Conservation (phyloP, 1,140 invertebrate species). For the Bicyclus anynana region DNA sequence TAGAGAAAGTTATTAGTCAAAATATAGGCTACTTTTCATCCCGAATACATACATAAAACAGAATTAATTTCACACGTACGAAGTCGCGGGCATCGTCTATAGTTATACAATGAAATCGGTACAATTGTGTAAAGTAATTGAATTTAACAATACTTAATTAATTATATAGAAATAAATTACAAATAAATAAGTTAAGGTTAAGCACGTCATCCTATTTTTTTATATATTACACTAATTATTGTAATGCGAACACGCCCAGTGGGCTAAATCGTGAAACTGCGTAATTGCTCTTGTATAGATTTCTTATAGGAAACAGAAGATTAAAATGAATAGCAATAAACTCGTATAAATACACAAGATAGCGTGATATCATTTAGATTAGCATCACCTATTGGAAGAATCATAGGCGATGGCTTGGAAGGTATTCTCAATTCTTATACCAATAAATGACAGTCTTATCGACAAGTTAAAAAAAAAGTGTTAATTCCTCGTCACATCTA, state of each 20-base stretch:
- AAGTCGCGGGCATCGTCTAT: too few relatives aligned
- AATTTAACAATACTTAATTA: not conserved
- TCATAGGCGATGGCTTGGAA: constrained; percentile 46
- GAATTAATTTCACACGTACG: too few relatives aligned
- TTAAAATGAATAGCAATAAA: constrained; percentile 37
- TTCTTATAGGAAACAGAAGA: constrained; percentile 40
- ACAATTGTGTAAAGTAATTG: too few relatives aligned
- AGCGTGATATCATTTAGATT: constrained; percentile 33
- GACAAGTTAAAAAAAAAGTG: too few relatives aligned
- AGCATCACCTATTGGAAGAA: constrained; percentile 23
- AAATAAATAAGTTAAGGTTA: constrained; percentile 9
- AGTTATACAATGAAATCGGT: too few relatives aligned
- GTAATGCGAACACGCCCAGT: constrained; percentile 31
- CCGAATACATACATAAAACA: too few relatives aligned
- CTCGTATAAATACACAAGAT: constrained; percentile 37
- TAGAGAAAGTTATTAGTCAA: too few relatives aligned
- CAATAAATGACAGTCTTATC: too few relatives aligned
- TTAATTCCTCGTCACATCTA: too few relatives aligned
- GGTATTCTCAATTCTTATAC: constrained; percentile 30
- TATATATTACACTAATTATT: constrained; percentile 23
- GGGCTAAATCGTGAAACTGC: constrained; percentile 37
- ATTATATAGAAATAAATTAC: constrained; percentile 7
- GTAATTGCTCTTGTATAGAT: constrained; percentile 36
- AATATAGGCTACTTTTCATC: too few relatives aligned
- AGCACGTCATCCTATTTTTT: constrained; percentile 16